These are phyloP conservation scores for Thunnus thynnus DNA, from an alignment of 2,113 vertebrate genomes.

Conservation along the genomic window DNA sequence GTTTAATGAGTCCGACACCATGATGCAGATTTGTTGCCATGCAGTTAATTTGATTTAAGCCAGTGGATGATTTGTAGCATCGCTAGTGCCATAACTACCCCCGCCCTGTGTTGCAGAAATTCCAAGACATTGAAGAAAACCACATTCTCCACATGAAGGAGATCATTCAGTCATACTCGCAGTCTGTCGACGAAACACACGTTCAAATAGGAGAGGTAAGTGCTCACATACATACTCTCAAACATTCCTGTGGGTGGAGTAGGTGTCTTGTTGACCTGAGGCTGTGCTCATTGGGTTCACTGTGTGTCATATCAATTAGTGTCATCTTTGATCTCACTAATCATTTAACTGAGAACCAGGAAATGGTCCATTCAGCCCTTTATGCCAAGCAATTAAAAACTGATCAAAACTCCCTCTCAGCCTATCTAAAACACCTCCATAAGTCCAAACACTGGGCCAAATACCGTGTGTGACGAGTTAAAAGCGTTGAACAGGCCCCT, in stretches of 20 bases:
- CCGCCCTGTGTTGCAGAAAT: conserved; percentile 86
- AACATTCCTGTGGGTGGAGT: conserved; percentile 70
- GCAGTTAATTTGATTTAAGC: not conserved
- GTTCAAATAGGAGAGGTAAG: conserved; percentile 95
- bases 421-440: conserved; percentile 56
- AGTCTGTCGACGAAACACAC: conserved; percentile 94
- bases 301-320: conserved; percentile 72
- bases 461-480: conserved; percentile 12
- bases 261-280: conserved; percentile 65
- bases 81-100: conserved; percentile 2
- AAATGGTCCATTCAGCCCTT: conserved; percentile 67
- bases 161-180: conserved; percentile 93
- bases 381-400: conserved; percentile 71
- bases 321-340: conserved; percentile 77
- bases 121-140: conserved; percentile 97
- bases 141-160: conserved; percentile 96
- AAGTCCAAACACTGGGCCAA: conserved; percentile 29
- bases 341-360: conserved; percentile 73
- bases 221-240: conserved; percentile 30
- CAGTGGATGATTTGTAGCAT: conserved; percentile 6
- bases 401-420: conserved; percentile 68
- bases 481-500: not conserved
- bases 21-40: not conserved
- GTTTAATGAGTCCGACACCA: not conserved
- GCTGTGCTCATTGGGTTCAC: conserved; percentile 63